Percentiles rank a stretch among this genome's conserved stretches.
Evolutionary conservation across 2,113 vertebrate genomes (phyloP).

Genomic region (Equus quagga): DNA sequence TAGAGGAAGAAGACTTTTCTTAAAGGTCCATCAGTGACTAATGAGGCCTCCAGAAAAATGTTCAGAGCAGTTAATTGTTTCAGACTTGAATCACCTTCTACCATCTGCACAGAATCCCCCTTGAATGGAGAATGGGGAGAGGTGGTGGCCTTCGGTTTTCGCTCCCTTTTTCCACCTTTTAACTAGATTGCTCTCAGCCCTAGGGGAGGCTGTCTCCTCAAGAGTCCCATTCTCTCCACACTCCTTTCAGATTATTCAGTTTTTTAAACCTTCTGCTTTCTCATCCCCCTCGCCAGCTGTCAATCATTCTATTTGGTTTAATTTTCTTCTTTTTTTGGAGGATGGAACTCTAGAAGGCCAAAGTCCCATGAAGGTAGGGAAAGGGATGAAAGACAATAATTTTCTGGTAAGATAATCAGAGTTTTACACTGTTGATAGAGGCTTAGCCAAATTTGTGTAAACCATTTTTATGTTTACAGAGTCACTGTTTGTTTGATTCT

Average conservation of each 20-base stretch:
- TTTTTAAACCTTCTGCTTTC: neutral
- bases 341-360: neutral
- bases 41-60: neutral
- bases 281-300: neutral
- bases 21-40: no score
- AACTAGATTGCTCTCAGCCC: neutral
- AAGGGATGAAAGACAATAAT: neutral
- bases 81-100: no score
- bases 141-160: neutral
- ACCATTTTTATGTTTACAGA: neutral
- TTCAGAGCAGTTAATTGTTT: no score
- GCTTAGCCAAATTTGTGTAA: neutral
- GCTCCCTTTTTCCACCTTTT: neutral
- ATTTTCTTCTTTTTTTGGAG: neutral
- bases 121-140: neutral
- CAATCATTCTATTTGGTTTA: neutral
- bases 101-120: neutral
- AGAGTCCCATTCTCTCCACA: neutral
- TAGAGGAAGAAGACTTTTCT: neutral
- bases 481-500: neutral
- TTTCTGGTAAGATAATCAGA: constrained; percentile 22
- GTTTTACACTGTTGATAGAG: neutral
- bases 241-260: neutral
- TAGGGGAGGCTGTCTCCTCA: neutral
- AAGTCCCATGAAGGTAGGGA: neutral